Conservation (phyloP, 2,113 vertebrate species). For the Gambusia affinis region DNA sequence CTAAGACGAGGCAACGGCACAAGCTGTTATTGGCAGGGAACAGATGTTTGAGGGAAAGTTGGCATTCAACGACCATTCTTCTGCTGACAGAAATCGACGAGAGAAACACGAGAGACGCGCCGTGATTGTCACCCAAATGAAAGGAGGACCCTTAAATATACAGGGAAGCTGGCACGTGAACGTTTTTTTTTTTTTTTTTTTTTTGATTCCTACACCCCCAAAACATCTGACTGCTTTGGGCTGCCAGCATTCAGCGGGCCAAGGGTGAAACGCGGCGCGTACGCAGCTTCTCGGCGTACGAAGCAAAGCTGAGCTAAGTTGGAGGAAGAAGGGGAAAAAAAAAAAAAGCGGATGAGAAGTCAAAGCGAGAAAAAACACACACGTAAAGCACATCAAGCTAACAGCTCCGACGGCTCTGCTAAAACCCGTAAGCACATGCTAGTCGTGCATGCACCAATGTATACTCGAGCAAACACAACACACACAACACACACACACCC, state of each 20-base stretch:
- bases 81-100: slow-evolving; percentile 77
- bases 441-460: slow-evolving; percentile 45
- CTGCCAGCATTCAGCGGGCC: slow-evolving; percentile 54
- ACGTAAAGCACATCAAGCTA: slow-evolving; percentile 35
- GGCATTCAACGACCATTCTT: slow-evolving; percentile 77
- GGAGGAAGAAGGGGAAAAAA: slow-evolving; percentile 1
- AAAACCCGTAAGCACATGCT: slow-evolving; percentile 45
- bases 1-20: slow-evolving; percentile 73
- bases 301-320: slow-evolving; percentile 41
- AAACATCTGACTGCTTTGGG: slow-evolving; percentile 67
- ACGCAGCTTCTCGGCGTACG: slow-evolving; percentile 18
- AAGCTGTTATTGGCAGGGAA: slow-evolving; percentile 83
- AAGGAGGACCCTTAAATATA: slow-evolving; percentile 72
- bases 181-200: slow-evolving; percentile 40
- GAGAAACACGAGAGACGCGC: slow-evolving; percentile 69
- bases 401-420: slow-evolving; percentile 50
- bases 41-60: slow-evolving; percentile 83
- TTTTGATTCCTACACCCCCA: slow-evolving; percentile 64
- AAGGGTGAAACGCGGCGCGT: slow-evolving; percentile 49
- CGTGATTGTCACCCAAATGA: slow-evolving; percentile 72
- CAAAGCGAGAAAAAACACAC: slow-evolving; percentile 11
- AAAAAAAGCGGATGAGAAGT: slow-evolving; percentile 21
- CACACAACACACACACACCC: slow-evolving; percentile 50
- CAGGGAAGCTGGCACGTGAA: slow-evolving; percentile 60
- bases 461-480: slow-evolving; percentile 55